Percentiles rank a stretch among this genome's conserved stretches.
Evolutionary conservation across 1,140 invertebrate species (phyloP).

Genomic region (Pseudomyrmex dendroicus): DNA sequence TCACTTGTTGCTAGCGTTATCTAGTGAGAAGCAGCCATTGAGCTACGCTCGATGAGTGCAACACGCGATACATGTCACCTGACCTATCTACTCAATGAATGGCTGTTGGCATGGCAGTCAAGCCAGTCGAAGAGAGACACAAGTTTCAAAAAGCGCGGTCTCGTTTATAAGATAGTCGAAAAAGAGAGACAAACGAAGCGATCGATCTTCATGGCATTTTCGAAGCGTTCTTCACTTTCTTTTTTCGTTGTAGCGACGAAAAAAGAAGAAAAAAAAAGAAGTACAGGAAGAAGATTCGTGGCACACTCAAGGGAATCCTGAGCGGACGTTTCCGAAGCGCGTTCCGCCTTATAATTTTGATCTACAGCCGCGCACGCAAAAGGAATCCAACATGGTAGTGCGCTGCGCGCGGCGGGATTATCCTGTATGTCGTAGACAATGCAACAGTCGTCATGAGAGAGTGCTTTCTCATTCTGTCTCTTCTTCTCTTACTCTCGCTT

Average conservation of each 20-base stretch:
- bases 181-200: slow-evolving; percentile 45
- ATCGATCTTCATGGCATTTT: slow-evolving; percentile 52
- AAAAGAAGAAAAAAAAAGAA: background rate
- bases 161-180: slow-evolving; percentile 46
- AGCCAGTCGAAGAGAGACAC: slow-evolving; percentile 26
- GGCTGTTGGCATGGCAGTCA: slow-evolving; percentile 42
- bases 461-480: slow-evolving; percentile 57
- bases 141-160: slow-evolving; percentile 51
- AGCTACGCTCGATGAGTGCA: slow-evolving; percentile 36
- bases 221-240: slow-evolving; percentile 30
- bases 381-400: slow-evolving; percentile 80
- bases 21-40: slow-evolving; percentile 37
- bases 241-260: slow-evolving; percentile 30
- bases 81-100: slow-evolving; percentile 55
- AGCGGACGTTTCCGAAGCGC: slow-evolving; percentile 63
- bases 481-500: slow-evolving; percentile 44
- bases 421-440: slow-evolving; percentile 77
- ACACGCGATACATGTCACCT: slow-evolving; percentile 68
- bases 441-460: slow-evolving; percentile 56
- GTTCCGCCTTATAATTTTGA: slow-evolving; percentile 81
- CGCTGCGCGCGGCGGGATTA: slow-evolving; percentile 46
- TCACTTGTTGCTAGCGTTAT: slow-evolving; percentile 56
- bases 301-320: slow-evolving; percentile 47
- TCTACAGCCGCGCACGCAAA: slow-evolving; percentile 69
- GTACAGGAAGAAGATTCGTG: slow-evolving; percentile 15